Evolutionary conservation across 1,140 invertebrate genomes (phyloP), one percentile per base, ranked within the genome.

Genomic region (Cotesia glomerata): DNA sequence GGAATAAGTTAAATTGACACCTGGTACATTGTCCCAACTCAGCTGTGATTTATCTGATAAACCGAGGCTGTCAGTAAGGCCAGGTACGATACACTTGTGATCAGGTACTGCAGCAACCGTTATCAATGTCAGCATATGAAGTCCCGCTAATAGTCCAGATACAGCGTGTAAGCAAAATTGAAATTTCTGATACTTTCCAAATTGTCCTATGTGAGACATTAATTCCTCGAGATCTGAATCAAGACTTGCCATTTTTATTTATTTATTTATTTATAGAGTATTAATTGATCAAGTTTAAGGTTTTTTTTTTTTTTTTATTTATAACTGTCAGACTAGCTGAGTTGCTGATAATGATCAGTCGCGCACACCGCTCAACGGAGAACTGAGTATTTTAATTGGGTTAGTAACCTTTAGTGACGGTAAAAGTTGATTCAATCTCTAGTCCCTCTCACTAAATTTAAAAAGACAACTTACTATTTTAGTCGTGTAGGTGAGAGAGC

Each of bases 101-200:
- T 92, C 90, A 0, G 94, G 94, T 18, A 94, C 91, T 2, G 93
- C 92, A 1, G 92, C 93, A 0, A 95, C 92, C 0, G 92, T 94
- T 3, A 93, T 89, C 36, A 95, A 81, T 0, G 92, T 92, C 51
- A 95, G 79, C 93, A 95, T 95, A 78, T 95, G 93, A 73, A 95
- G 84, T 3, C 93, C 94, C n/a, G 93, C 93, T 1, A 92, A 93
- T 69, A 94, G 81, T 2, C 91, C 93, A 7, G 92, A 91, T 26
- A 95, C 79, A 13, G 94, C 88, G 77, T 94, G 93, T 0, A 95
- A 88, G 4, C 90, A 85, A 78, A 93, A 94, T 79, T 95, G 94
- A 77, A 90, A 90, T 63, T 87, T 89, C 85, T 95, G 94, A 77
- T 95, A 95, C 77, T 90, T 90, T 32, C 93, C 93, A 83, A 94